Conservation (phyloP, 1,140 invertebrate genomes). For the Ceratoteleas bidentatus region DNA sequence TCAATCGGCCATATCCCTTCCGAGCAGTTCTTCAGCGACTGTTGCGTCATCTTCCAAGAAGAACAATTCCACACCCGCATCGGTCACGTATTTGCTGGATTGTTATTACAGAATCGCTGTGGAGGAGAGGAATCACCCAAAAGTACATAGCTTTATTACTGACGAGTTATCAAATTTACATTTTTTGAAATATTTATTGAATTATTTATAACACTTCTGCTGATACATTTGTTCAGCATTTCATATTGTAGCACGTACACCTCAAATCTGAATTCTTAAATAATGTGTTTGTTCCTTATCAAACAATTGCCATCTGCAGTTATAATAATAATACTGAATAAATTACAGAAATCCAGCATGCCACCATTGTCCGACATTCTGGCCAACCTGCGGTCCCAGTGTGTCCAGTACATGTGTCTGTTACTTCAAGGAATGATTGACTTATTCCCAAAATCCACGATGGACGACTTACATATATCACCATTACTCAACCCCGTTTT, state of each 20-base stretch:
- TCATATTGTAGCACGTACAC: no score
- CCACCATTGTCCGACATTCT: slow-evolving; percentile 84
- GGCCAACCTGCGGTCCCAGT: slow-evolving; percentile 83
- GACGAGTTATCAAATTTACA: no score
- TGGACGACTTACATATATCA: slow-evolving; percentile 69
- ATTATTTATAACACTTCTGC: no score
- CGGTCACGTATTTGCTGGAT: slow-evolving; percentile 84
- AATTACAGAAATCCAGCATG: slow-evolving; percentile 83
- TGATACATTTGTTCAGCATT: no score
- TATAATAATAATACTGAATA: no score
- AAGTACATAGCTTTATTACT: slow-evolving; percentile 80
- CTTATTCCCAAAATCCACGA: slow-evolving; percentile 71
- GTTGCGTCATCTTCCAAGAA: slow-evolving; percentile 67
- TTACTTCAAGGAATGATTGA: slow-evolving; percentile 83
- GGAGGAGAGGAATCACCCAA: slow-evolving; percentile 88
- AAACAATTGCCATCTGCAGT: no score
- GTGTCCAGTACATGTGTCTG: slow-evolving; percentile 84
- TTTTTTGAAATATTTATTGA: no score
- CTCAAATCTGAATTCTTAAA: no score
- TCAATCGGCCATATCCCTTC: slow-evolving; percentile 69
- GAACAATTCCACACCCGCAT: slow-evolving; percentile 79
- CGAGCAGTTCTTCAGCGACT: slow-evolving; percentile 63
- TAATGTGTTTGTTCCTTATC: no score
- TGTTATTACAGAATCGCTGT: slow-evolving; percentile 86
- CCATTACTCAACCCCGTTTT: slow-evolving; percentile 85